Base-by-base conservation (phyloP, 1,140 invertebrate genomes). In the Pogonus chalceus region DNA sequence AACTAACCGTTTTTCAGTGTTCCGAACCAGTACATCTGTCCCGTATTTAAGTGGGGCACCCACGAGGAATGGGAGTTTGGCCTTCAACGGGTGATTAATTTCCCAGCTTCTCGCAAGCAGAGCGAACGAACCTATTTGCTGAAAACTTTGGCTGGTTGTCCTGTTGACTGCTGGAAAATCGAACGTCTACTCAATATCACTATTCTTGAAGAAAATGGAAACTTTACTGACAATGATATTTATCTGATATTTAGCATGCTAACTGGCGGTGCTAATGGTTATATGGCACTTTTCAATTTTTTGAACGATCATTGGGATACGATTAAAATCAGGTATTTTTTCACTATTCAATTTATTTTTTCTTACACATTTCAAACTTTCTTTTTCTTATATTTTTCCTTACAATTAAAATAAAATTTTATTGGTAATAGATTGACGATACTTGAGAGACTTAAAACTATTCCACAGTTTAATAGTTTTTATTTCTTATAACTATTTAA, bases 31-130 rank as follows among this genome's bases (percentile, higher is more conserved):
- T 85, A 79, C 61, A 78, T 88, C 35, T 88, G 86, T 53, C 83
- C 85, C 2, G 82, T 88, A 1, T 87, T 88, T 60, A 81, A 82
- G 68, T 87, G 82, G 79, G 86, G 86, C 0, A 79, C 82, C 0
- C 71, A 76, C 54, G 79, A 85, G 23, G 85, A 89, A 68, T 89
- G 85, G 85, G 77, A 87, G 57, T 88, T 88, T 62, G 85, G 84
- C 52, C 70, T 89, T 0, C 75, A 87, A 53, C 73, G 84, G 14
- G 77, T 88, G 0, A 79, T 84, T 21, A 79, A 87, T 57, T 88
- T 88, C 67, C 83, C 85, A 0, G 64, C 73, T 2, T 75, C 74
- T 1, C 70, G 84, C 46, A 82, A 79, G 53, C 77, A 79, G 58
- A 85, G 79, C 58, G 86, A 88, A 68, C 69, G 85, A 59, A 85